These are phyloP conservation scores for Petrophora chlorosata DNA, from an alignment of 2,888 invertebrate species.

Conservation along the genomic window DNA sequence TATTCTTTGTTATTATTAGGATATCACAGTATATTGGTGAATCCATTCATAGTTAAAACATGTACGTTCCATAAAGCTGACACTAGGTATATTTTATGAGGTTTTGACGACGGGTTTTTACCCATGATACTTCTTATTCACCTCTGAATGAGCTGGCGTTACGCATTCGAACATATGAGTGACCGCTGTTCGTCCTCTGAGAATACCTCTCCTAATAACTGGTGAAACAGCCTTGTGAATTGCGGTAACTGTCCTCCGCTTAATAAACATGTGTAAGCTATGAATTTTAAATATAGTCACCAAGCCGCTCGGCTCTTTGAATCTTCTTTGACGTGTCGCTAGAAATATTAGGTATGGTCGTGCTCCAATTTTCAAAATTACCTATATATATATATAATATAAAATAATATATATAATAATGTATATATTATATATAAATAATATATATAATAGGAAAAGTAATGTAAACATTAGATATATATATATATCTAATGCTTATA, in stretches of 20 bases:
- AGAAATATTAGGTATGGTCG: too few species aligned
- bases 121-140: too few species aligned
- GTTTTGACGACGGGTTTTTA: too few species aligned
- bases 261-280: slow-evolving; percentile 18
- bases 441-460: neutral
- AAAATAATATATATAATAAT: too few species aligned
- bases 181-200: slow-evolving; percentile 53
- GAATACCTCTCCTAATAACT: slow-evolving; percentile 18
- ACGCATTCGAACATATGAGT: slow-evolving; percentile 22
- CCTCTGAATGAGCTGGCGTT: slow-evolving; percentile 4
- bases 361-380: neutral
- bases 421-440: neutral
- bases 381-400: neutral
- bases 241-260: slow-evolving; percentile 30
- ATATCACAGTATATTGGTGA: too few species aligned
- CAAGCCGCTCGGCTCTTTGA: slow-evolving; percentile 13
- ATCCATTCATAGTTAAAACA: too few species aligned
- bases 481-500: too few species aligned
- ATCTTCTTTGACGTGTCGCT: too few species aligned
- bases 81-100: too few species aligned
- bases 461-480: neutral
- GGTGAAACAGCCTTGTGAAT: slow-evolving; percentile 39
- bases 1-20: too few species aligned
- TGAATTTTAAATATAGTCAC: slow-evolving; percentile 16
- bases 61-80: too few species aligned